Base-by-base conservation (phyloP, 2,797 vertebrate species). In the Crenichthys baileyi region DNA sequence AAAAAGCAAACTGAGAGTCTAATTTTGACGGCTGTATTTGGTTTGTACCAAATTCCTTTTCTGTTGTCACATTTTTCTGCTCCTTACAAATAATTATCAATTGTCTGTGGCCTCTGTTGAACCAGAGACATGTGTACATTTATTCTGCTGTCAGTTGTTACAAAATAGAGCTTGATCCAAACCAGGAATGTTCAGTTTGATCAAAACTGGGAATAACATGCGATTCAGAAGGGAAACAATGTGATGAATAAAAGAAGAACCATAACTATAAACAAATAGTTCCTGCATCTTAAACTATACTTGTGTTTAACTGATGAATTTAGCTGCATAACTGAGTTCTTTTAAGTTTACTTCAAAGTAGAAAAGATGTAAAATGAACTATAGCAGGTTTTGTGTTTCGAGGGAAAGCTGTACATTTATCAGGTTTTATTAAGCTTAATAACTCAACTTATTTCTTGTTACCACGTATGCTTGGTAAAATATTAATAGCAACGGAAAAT, bases 351-450 rank as follows among this genome's bases (percentile, higher is more conserved):
- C 51, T 84, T 31, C 31, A 90, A 93, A 94, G 93, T 91, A 87
- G 88, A 94, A 89, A 84, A 83, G 84, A 85, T 88, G 88, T 86
- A 92, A 93, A 95, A 95, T 95, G 89, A 92, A 93, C 83, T 93
- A 92, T 80, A 92, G 93, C 92, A 83, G 84, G 72, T 86, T 91
- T 94, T 89, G 79, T 76, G 75, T 83, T 78, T 85, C 87, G 93
- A 90, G 88, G 83, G 75, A 88, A 93, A 89, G 87, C 88, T 94
- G 89, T 89, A 90, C 88, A 92, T 94, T 95, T 93, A 95, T 95
- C 93, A 92, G 84, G 76, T 83, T 85, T 51, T 95, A 91, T 95
- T 11, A 48, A 50, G 44, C 4, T 44, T 7, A 50, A 50, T 50
- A 50, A 50, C 15, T 50, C 12, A 48, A 48, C 8, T 48, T 11